Percentiles rank a stretch among this genome's conserved stretches.
Evolutionary conservation across 2,113 vertebrate species (phyloP).

Genomic region (Alces alces): DNA sequence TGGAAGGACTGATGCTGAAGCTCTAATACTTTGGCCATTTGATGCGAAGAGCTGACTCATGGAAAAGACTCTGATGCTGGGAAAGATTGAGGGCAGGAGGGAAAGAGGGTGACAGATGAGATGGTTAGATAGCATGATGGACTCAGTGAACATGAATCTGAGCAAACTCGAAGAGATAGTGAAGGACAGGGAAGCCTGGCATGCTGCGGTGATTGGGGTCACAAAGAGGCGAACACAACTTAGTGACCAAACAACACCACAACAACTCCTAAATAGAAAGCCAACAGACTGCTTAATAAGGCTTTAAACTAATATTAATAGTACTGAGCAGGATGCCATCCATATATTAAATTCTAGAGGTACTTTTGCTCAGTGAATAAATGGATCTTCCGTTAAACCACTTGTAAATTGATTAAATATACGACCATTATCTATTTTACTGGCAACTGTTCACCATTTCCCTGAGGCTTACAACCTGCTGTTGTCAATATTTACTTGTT

Average conservation of each 20-base stretch:
- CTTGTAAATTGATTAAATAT: constrained; percentile 48
- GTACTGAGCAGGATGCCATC: background rate
- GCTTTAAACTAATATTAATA: background rate
- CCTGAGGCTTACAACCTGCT: background rate
- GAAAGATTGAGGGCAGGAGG: background rate
- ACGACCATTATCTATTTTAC: constrained; percentile 38
- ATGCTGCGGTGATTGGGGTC: background rate
- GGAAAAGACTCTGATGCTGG: background rate
- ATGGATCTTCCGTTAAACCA: constrained; percentile 18
- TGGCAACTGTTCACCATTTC: constrained; percentile 14
- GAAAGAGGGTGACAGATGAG: background rate
- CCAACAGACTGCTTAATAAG: background rate
- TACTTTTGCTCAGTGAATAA: background rate
- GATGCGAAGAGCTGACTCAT: background rate
- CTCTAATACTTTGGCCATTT: background rate
- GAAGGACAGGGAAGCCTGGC: background rate
- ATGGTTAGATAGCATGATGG: background rate
- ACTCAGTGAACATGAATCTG: background rate
- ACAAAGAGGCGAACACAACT: background rate
- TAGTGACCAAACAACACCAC: background rate
- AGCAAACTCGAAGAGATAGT: background rate
- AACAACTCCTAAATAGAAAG: background rate
- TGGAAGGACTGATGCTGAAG: background rate
- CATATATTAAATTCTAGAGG: background rate
- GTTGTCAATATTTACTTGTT: constrained; percentile 54